A percentile compares a stretch with the other conserved stretches of the same genome.
Conservation (phyloP, 2,888 invertebrate species). For the Leptopilina syphax region DNA sequence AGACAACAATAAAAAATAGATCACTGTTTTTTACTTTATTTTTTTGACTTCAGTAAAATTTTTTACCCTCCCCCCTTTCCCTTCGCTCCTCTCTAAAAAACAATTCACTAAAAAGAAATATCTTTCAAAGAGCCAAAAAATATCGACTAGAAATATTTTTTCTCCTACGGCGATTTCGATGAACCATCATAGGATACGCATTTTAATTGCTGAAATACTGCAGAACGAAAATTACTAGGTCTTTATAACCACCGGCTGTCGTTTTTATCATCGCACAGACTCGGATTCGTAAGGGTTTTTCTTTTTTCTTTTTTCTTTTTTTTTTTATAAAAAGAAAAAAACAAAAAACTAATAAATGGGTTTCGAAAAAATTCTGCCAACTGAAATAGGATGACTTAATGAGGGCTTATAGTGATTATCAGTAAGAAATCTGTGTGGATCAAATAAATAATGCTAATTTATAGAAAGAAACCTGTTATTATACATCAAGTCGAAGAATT, state of each 20-base stretch:
- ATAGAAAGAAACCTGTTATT: slow-evolving; percentile 23
- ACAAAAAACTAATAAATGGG: slow-evolving; percentile 25
- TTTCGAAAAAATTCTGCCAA: slow-evolving; percentile 33
- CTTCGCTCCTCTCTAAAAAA: too few species aligned
- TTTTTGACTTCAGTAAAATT: too few species aligned
- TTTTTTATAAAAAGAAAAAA: too few species aligned
- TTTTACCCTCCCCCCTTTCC: too few species aligned
- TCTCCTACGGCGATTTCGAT: slow-evolving; percentile 21
- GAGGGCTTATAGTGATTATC: slow-evolving; percentile 31
- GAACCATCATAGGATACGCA: slow-evolving; percentile 28
- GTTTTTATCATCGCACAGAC: slow-evolving; percentile 52
- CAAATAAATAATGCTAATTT: slow-evolving; percentile 23
- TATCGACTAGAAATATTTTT: slow-evolving; percentile 40
- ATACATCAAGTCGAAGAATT: slow-evolving; percentile 19
- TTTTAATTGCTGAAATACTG: slow-evolving; percentile 67
- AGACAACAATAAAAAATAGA: too few species aligned
- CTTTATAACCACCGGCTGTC: slow-evolving; percentile 68
- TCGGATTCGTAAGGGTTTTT: slow-evolving; percentile 31
- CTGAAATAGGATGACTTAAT: slow-evolving; percentile 32
- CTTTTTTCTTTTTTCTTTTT: neutral
- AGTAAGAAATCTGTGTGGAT: slow-evolving; percentile 34
- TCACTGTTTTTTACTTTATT: too few species aligned
- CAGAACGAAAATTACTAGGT: slow-evolving; percentile 67
- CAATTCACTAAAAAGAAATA: too few species aligned
- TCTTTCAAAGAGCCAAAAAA: slow-evolving; percentile 3